A percentile compares a stretch with the other conserved stretches of the same genome.
Evolutionary conservation across 2,113 vertebrate species (phyloP).

Genomic region (Bagarius yarrelli): DNA sequence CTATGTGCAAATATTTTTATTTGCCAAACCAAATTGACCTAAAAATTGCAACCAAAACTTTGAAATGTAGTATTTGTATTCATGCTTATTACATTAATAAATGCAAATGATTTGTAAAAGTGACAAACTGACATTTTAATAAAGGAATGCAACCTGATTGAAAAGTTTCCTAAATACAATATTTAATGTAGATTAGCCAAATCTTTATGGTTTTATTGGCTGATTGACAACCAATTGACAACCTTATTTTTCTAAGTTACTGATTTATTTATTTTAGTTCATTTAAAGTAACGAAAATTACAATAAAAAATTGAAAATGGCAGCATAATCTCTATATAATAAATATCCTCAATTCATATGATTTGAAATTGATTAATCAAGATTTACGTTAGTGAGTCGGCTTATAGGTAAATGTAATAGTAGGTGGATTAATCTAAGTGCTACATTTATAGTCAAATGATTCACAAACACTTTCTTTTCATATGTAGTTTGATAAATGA

Average conservation of each 20-base stretch:
- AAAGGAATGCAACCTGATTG: too few relatives aligned
- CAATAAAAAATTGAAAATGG: not conserved
- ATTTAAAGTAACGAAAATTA: too few relatives aligned
- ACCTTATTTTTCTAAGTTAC: too few relatives aligned
- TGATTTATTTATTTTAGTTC: too few relatives aligned
- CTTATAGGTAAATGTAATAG: not conserved
- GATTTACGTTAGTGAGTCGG: not conserved
- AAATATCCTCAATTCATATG: not conserved
- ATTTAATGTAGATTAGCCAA: too few relatives aligned
- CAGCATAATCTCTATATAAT: not conserved
- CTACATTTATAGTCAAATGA: not conserved
- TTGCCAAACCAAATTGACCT: not conserved
- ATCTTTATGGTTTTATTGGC: not conserved
- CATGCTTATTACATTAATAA: not conserved
- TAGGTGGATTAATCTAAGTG: not conserved
- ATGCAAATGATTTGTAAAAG: not conserved
- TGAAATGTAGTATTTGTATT: not conserved
- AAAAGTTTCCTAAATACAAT: not conserved
- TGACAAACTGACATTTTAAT: not conserved
- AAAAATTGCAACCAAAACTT: not conserved
- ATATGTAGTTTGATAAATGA: conserved; percentile 1
- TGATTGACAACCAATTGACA: too few relatives aligned
- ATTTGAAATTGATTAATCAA: not conserved
- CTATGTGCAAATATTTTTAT: not conserved
- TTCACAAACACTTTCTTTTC: not conserved